Conservation (phyloP, 2,888 invertebrate genomes). For the Chrysina gloriosa region DNA sequence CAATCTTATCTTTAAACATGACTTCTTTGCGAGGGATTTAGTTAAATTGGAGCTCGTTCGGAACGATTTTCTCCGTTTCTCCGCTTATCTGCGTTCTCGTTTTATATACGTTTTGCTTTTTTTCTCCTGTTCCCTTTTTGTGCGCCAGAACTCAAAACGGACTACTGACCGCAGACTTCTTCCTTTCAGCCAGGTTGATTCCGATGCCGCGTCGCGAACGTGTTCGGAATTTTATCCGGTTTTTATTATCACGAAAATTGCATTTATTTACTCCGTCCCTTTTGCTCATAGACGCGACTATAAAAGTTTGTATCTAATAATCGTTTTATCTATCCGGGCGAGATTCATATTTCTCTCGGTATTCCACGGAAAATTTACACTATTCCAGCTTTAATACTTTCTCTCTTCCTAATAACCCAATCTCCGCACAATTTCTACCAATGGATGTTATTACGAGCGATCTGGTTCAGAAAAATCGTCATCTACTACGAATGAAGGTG, state of each 20-base stretch:
- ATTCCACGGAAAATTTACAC: slow-evolving; percentile 15
- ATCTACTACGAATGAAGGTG: no score
- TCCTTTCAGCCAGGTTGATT: slow-evolving; percentile 34
- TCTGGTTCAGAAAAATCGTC: no score
- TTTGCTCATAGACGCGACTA: slow-evolving; percentile 6
- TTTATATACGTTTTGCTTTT: slow-evolving; percentile 9
- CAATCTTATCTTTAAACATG: slow-evolving; percentile 68
- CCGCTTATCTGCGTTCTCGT: neutral
- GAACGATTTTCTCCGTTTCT: slow-evolving; percentile 35
- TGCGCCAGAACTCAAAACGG: slow-evolving; percentile 29
- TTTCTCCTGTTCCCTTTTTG: slow-evolving; percentile 16
- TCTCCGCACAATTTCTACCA: neutral
- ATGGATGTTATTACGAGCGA: slow-evolving; percentile 6
- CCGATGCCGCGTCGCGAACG: slow-evolving; percentile 27
- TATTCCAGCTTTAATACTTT: slow-evolving; percentile 17
- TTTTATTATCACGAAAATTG: slow-evolving; percentile 43
- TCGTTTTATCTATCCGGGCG: slow-evolving; percentile 30
- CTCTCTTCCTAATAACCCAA: neutral
- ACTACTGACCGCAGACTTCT: slow-evolving; percentile 27
- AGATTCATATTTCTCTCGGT: slow-evolving; percentile 19
- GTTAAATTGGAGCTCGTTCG: slow-evolving; percentile 64
- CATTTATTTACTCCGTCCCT: slow-evolving; percentile 40
- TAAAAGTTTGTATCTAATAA: slow-evolving; percentile 41
- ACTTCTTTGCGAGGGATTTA: slow-evolving; percentile 65
- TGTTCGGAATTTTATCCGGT: slow-evolving; percentile 35